Base-by-base conservation (phyloP, 2,113 vertebrate species). In the Meleagris gallopavo region DNA sequence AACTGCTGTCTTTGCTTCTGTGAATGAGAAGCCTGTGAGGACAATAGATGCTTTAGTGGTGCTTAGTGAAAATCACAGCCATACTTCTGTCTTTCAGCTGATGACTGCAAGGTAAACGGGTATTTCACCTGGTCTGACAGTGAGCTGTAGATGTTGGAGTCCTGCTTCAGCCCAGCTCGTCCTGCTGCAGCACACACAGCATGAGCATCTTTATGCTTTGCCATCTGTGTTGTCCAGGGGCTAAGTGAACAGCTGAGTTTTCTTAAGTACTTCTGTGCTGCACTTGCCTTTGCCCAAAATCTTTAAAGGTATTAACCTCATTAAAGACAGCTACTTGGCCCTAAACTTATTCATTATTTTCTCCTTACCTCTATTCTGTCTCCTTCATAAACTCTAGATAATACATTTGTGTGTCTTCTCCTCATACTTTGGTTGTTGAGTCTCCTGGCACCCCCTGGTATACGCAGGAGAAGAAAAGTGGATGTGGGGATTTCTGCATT, bases 301-400 rank as follows among this genome's bases (percentile, higher is more conserved):
- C 62, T 82, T 69, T 50, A 71, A 72, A 16, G 41, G 30, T 27
- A 7, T 41, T 43, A 75, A 66, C 48, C 41, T 78, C 71, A 58
- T 86, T 78, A 88, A 86, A 36, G 21, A 55, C 60, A 65, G 55
- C 83, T 83, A 80, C 32, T 24, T 84, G 69, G 54, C 43, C 48
- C 65, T 86, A n/a, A 45, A 76, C 3, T 79, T 83, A 30, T 65
- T 54, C 29, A 43, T 32, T 90, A 72, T 57, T 85, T 27, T 62
- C 13, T 62, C 60, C 25, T 72, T 38, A 29, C 17, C 52, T 29
- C 27, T 54, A 15, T 54, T 78, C 5, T 62, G 12, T 90, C 11
- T n/a, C 25, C 24, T 19, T 46, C 34, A 48, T 16, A 60, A 86
- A 15, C 22, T 52, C 18, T 36, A 72, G 58, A 30, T 75, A 77